These are phyloP conservation scores for Taurulus bubalis DNA, from an alignment of 2,113 vertebrate species.

Conservation along the genomic window DNA sequence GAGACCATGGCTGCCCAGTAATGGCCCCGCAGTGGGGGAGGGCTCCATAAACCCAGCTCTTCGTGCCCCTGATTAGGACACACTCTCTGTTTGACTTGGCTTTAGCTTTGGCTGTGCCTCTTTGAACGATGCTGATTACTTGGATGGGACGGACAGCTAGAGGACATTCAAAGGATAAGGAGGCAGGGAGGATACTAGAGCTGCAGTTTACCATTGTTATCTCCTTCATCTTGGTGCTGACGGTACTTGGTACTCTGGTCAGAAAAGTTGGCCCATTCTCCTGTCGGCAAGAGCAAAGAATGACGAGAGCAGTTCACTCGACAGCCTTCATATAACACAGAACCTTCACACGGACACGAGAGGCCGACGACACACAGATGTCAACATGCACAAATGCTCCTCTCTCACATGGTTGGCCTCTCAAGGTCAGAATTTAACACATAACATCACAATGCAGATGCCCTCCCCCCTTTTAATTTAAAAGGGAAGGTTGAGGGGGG, in stretches of 20 bases:
- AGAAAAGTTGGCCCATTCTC: neutral
- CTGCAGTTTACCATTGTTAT: conserved; percentile 37
- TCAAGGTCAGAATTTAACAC: conserved; percentile 64
- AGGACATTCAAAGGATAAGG: conserved; percentile 63
- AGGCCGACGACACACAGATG: conserved; percentile 23
- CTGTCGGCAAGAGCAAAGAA: neutral
- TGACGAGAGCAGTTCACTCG: neutral
- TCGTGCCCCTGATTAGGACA: conserved; percentile 70
- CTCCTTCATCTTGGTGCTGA: conserved; percentile 17
- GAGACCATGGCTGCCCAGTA: conserved; percentile 63
- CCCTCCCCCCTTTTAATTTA: conserved; percentile 34
- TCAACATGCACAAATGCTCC: conserved; percentile 25
- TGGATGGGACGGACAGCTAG: conserved; percentile 66
- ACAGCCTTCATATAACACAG: neutral
- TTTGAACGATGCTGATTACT: conserved; percentile 74
- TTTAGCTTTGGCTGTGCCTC: conserved; percentile 57
- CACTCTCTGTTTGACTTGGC: conserved; percentile 70
- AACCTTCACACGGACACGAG: conserved; percentile 7
- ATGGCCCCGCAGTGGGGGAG: conserved; percentile 64
- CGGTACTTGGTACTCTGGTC: neutral
- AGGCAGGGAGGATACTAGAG: conserved; percentile 27
- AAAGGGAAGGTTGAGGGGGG: conserved; percentile 16
- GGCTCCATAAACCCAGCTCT: conserved; percentile 66
- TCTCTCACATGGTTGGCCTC: conserved; percentile 42
- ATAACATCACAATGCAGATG: conserved; percentile 25